Conservation (phyloP, 1,140 invertebrate genomes). For the Zaprionus vittiger region DNA sequence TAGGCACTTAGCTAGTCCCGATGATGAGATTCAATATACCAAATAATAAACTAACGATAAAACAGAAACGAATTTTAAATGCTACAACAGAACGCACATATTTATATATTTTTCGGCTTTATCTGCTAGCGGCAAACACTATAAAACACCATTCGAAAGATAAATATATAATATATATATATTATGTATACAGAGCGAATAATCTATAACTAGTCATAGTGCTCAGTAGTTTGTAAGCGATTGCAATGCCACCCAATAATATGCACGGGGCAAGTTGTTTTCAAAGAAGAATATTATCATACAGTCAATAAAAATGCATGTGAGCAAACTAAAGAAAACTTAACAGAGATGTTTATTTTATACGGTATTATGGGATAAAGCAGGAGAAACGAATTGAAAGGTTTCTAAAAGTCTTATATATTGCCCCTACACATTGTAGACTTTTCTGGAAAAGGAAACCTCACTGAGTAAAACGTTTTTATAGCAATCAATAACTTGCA, state of each 20-base stretch:
- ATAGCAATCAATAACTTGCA: not conserved
- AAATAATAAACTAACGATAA: slow-evolving; percentile 35
- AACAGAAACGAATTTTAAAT: slow-evolving; percentile 52
- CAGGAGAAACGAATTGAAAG: too few relatives aligned
- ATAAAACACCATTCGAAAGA: slow-evolving; percentile 21
- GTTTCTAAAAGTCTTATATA: too few relatives aligned
- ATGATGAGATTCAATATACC: slow-evolving; percentile 25
- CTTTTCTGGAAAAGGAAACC: not conserved
- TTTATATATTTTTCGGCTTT: slow-evolving; percentile 38
- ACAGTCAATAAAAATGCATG: slow-evolving; percentile 44
- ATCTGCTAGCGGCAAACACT: slow-evolving; percentile 23
- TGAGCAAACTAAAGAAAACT: slow-evolving; percentile 22
- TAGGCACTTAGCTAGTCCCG: slow-evolving; percentile 34
- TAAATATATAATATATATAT: slow-evolving; percentile 13
- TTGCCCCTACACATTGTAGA: not conserved
- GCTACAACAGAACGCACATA: slow-evolving; percentile 43
- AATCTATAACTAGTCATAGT: slow-evolving; percentile 32
- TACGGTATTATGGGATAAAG: too few relatives aligned
- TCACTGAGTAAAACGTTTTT: not conserved
- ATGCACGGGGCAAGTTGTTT: slow-evolving; percentile 17
- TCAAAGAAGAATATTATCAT: slow-evolving; percentile 14
- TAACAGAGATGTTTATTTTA: not conserved
- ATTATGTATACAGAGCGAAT: slow-evolving; percentile 21
- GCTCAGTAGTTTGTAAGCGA: slow-evolving; percentile 39
- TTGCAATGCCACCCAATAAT: slow-evolving; percentile 10